Evolutionary conservation across 1,140 invertebrate species (phyloP).

Genomic region (Zaprionus capensis): DNA sequence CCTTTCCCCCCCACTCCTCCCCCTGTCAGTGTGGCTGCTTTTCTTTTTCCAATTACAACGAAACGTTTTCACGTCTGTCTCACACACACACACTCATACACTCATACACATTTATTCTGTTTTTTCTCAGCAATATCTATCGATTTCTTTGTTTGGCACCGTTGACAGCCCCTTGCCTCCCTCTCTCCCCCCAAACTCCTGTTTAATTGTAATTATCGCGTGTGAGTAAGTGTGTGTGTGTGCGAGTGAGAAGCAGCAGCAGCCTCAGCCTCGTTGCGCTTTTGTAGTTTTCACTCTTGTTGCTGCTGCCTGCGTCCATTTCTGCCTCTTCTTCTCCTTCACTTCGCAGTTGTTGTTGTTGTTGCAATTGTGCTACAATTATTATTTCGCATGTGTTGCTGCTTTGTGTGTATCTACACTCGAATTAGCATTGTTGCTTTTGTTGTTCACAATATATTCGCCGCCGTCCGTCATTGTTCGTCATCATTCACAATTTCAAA

Average conservation of each 20-base stretch:
- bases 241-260: constrained; percentile 39
- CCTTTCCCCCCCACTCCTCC: constrained; percentile 15
- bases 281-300: constrained; percentile 60
- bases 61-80: constrained; percentile 47
- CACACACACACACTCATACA: background rate
- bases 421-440: constrained; percentile 72
- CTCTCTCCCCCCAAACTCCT: background rate
- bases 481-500: constrained; percentile 54
- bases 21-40: constrained; percentile 34
- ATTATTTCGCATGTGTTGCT: constrained; percentile 73
- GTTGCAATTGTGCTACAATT: constrained; percentile 75
- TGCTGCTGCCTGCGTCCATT: constrained; percentile 15
- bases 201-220: constrained; percentile 77
- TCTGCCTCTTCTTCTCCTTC: constrained; percentile 26
- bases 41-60: constrained; percentile 67
- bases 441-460: constrained; percentile 49
- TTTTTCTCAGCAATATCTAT: constrained; percentile 73
- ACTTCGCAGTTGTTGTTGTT: constrained; percentile 33
- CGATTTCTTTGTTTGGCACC: constrained; percentile 74
- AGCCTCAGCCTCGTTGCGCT: constrained; percentile 64
- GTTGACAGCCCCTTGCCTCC: constrained; percentile 24
- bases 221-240: constrained; percentile 25
- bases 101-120: constrained; percentile 15
- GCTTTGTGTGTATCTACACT: constrained; percentile 72
- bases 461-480: constrained; percentile 59